These are phyloP conservation scores for Diacarnus erythraeanus DNA, from an alignment of 37 sponge, comb jelly and placozoan genomes.

Conservation along the genomic window DNA sequence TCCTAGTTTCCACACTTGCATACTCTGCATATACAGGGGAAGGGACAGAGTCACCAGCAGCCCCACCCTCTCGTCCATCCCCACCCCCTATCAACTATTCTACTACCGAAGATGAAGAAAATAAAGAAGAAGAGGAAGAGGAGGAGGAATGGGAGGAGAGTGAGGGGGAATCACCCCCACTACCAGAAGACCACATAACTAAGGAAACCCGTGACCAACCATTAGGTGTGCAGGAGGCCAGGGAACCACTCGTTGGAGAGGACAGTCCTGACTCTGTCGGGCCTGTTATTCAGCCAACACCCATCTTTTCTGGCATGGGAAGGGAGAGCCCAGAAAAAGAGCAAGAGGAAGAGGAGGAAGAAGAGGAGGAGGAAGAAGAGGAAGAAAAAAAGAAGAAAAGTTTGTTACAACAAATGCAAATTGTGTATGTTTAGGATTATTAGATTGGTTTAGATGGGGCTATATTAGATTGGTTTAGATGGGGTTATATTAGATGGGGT, in stretches of 20 bases:
- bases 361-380: background rate
- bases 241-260: constrained; percentile 30
- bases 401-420: too few relatives aligned
- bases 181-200: background rate
- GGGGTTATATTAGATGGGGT: too few relatives aligned
- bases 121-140: constrained; percentile 20
- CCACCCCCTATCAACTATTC: constrained; percentile 9
- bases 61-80: constrained; percentile 10
- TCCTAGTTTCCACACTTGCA: too few relatives aligned
- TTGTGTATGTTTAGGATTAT: too few relatives aligned
- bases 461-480: too few relatives aligned
- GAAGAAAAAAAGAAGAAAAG: background rate
- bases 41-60: constrained; percentile 3
- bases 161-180: constrained; percentile 12
- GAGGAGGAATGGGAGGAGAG: background rate
- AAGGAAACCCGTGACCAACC: constrained; percentile 14
- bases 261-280: constrained; percentile 19
- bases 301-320: constrained; percentile 1
- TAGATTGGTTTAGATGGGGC: too few relatives aligned
- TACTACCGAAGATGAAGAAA: constrained; percentile 5
- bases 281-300: background rate
- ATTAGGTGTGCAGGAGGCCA: constrained; percentile 7
- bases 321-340: constrained; percentile 20
- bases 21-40: constrained; percentile 1
- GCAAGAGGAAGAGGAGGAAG: constrained; percentile 48